phyloP scores from a whole-genome alignment of 2,797 vertebrate genomes.

The Parambassis ranga region DNA sequence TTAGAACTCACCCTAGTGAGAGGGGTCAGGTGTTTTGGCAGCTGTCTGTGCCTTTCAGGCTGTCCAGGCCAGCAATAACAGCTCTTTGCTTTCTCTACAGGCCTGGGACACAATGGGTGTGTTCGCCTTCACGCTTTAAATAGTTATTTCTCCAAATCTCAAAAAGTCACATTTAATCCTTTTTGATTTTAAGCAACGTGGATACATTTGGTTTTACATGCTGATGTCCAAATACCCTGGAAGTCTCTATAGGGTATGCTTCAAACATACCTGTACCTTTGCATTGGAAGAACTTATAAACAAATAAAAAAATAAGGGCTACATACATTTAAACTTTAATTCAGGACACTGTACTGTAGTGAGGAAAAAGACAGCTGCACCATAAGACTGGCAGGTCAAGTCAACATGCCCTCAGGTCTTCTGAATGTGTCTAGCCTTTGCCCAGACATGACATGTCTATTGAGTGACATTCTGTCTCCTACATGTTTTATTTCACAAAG shows the following conservation, averaged over 20 bases:
- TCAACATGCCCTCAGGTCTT: not conserved
- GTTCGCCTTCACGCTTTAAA: not conserved
- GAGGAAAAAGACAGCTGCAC: slow-evolving; percentile 4
- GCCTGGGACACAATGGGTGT: not conserved
- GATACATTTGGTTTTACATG: not conserved
- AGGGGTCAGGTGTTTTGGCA: slow-evolving; percentile 65
- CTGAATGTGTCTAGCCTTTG: not conserved
- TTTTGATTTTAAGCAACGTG: not conserved
- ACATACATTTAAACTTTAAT: too few species aligned
- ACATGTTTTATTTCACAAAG: not conserved
- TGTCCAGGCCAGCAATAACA: not conserved
- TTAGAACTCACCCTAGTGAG: slow-evolving; percentile 56
- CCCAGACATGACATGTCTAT: not conserved
- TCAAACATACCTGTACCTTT: too few species aligned
- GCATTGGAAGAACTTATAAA: too few species aligned
- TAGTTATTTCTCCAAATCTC: not conserved
- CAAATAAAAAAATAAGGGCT: too few species aligned
- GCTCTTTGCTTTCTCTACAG: not conserved
- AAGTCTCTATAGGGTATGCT: not conserved
- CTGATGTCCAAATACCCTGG: not conserved
- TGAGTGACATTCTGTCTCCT: not conserved
- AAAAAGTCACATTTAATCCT: not conserved
- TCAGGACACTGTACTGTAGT: not conserved
- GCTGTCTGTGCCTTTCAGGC: slow-evolving; percentile 53
- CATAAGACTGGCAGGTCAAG: not conserved